Evolutionary conservation across 1,140 invertebrate species (phyloP), one percentile per base, ranked within the genome.

Genomic region (Formica exsecta): DNA sequence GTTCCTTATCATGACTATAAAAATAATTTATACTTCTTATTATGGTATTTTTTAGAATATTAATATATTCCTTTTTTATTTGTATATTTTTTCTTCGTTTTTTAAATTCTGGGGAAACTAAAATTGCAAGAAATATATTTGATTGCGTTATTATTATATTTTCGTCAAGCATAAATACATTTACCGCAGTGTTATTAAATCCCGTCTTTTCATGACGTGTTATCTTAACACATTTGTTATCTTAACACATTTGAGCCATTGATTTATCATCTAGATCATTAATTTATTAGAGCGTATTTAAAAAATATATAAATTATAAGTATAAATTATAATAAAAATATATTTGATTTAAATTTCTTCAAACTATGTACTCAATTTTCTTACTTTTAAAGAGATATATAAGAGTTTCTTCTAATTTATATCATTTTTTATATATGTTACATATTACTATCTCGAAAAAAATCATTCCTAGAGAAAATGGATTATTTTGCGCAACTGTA

Each of bases 11-110:
- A 22, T 62, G 13, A 70, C 36, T 3, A 6, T 9, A 7, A 5
- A 65, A 3, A 44, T 48, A 16, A 76, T 76, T 41, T 64, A 44
- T 48, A 62, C 62, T n/a, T 44, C 41, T 62, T n/a, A n/a, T 41
- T 19, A 7, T 13, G 5, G 1, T 41, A 29, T 44, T 64, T 38
- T 41, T 62, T 25, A 25, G 36, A 36, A 16, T 76, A 16, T 38
- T 59, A 4, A 54, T 32, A 32, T 54, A 13, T 61, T 61, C 5
- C 16, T 36, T 32, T 2, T 54, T 19, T 54, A 25, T 19, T 54
- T 36, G 3, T n/a, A n/a, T n/a, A n/a, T 51, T 7, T n/a, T 71
- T 71, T 71, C 4, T 73, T 22, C 13, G 5, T 36, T 32, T 36
- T 51, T 19, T 32, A 32, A 48, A n/a, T 51, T 29, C 41, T 32